Evolutionary conservation across 2,113 vertebrate genomes (phyloP), one percentile per base, ranked within the genome.

Genomic region (Hypocryptadius cinnamomeus): DNA sequence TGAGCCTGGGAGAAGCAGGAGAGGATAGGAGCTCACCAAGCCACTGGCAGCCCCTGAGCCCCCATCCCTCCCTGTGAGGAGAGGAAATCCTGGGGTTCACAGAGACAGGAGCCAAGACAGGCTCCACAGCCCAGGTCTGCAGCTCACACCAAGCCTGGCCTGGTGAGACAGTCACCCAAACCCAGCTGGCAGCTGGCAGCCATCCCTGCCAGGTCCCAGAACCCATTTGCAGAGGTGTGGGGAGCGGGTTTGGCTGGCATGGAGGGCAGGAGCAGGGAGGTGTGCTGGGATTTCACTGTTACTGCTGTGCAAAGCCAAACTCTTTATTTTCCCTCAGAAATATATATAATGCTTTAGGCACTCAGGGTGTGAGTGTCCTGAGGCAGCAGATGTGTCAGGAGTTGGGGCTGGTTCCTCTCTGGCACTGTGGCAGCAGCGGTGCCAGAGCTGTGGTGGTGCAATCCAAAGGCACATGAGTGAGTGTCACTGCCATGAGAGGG

Each of bases 381-480:
- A 8, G 94, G 96, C 95, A 89, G 78, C 74, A 92, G 80, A 86
- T 87, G 57, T 89, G 91, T 88, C 86, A 90, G 91, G 9, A 89
- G 79, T 39, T 37, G 68, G 72, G 2, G 79, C 83, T 80, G 35
- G 24, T 27, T 93, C 28, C 80, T 61, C 42, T 31, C 89, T 76
- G 85, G 87, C 94, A 89, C 63, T 0, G 0, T 14, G 15, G n/a
- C 35, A 37, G 84, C 48, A 91, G 89, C 2, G 0, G 37, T 80
- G 94, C 91, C 93, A 92, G 9, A 28, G 56, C 79, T 63, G 42
- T 9, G 68, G 17, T 90, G 93, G 93, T 40, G 96, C 93, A 94
- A 94, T 33, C 54, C 10, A 48, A 78, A 45, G n/a, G 76, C 51
- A 37, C 6, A 6, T 42, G 82, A 85, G 83, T 22, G 2, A 63